phyloP scores from a whole-genome alignment of 2,888 invertebrate species.

The Agapetus fuscipes region DNA sequence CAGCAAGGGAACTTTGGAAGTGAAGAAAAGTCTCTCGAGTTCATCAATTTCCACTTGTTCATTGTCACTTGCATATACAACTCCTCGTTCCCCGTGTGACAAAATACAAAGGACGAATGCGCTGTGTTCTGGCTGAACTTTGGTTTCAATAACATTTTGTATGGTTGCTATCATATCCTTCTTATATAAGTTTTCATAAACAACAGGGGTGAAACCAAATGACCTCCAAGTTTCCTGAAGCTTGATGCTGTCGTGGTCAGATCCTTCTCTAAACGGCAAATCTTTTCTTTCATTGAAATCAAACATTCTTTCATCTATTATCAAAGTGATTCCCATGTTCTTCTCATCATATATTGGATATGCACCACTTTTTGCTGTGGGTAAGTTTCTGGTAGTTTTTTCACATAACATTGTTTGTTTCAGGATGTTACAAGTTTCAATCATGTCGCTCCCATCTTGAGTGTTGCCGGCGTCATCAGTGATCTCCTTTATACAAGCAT shows the following conservation, averaged over 20 bases:
- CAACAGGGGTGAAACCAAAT: constrained; percentile 29
- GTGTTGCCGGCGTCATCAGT: too few species aligned
- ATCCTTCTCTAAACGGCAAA: constrained; percentile 31
- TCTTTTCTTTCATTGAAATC: constrained; percentile 25
- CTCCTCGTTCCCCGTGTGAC: constrained; percentile 26
- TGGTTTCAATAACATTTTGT: not conserved
- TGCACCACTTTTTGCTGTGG: too few species aligned
- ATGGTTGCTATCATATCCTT: constrained; percentile 2
- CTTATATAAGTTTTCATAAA: constrained; percentile 25
- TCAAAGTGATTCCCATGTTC: constrained; percentile 29
- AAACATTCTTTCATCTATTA: constrained; percentile 33
- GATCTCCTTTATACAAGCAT: too few species aligned
- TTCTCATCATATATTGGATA: not conserved
- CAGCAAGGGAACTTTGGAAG: constrained; percentile 28
- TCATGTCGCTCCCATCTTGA: not conserved
- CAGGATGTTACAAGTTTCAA: too few species aligned
- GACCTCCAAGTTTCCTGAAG: constrained; percentile 29
- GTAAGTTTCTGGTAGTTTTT: too few species aligned
- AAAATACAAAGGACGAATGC: constrained; percentile 9
- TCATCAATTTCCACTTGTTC: constrained; percentile 34
- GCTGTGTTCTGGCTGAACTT: constrained; percentile 2
- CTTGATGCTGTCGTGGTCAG: constrained; percentile 28
- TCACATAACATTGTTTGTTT: too few species aligned
- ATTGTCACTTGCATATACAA: constrained; percentile 41
- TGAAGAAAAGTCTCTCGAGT: constrained; percentile 37